These are phyloP conservation scores for Bugulina stolonifera DNA, from an alignment of 2,888 invertebrate species.

Conservation along the genomic window DNA sequence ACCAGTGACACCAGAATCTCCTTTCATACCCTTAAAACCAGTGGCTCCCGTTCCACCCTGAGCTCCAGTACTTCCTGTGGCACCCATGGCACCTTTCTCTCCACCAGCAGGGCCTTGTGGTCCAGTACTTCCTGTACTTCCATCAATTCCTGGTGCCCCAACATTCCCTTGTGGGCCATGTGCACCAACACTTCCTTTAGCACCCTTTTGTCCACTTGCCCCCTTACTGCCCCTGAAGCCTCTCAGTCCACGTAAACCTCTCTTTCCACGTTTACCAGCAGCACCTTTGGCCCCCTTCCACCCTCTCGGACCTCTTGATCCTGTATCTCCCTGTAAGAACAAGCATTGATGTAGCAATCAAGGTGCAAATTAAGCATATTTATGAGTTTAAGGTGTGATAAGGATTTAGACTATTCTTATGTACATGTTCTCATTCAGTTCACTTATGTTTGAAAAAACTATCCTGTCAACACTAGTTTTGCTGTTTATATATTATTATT, in stretches of 20 bases:
- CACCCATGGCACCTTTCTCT: background rate
- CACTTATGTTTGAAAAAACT: too few relatives aligned
- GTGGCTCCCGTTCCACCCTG: background rate
- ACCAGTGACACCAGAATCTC: background rate
- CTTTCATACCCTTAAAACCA: conserved; percentile 23
- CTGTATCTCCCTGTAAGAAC: too few relatives aligned
- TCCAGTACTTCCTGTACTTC: background rate
- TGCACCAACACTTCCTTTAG: conserved; percentile 27
- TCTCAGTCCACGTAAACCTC: conserved; percentile 27
- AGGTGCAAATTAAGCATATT: too few relatives aligned
- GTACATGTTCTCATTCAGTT: too few relatives aligned
- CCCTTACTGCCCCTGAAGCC: conserved; percentile 29
- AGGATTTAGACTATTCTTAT: too few relatives aligned
- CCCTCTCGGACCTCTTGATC: too few relatives aligned
- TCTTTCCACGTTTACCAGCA: too few relatives aligned
- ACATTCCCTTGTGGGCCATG: conserved; percentile 26
- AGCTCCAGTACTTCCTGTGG: background rate
- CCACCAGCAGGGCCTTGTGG: background rate
- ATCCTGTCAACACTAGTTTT: too few relatives aligned
- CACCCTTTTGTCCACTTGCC: conserved; percentile 27
- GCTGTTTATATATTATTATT: too few relatives aligned
- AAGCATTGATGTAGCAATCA: too few relatives aligned
- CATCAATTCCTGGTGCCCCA: conserved; percentile 28
- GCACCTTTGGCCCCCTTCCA: too few relatives aligned
- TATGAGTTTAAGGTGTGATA: too few relatives aligned